A percentile compares a stretch with the other conserved stretches of the same genome.
Evolutionary conservation across 2,888 invertebrate species (phyloP).

Genomic region (Campaea margaritaria): DNA sequence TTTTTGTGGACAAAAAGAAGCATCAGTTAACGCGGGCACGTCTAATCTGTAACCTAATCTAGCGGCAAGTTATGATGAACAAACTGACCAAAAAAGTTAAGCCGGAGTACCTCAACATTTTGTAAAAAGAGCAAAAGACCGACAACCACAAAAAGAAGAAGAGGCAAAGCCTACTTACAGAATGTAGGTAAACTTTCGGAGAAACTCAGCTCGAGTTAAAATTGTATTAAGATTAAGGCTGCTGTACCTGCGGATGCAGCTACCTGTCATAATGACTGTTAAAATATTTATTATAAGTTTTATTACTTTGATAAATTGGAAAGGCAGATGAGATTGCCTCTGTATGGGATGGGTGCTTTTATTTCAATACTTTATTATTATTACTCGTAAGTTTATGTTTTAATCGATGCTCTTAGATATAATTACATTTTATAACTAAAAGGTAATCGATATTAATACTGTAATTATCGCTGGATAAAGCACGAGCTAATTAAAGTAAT

Average conservation of each 20-base stretch:
- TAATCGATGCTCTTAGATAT: too few species aligned
- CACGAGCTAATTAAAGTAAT: too few species aligned
- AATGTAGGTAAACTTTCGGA: conserved; percentile 57
- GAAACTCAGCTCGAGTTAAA: conserved; percentile 42
- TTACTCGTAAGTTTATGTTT: too few species aligned
- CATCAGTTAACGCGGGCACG: conserved; percentile 47
- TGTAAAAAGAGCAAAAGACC: conserved; percentile 45
- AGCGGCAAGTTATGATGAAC: conserved; percentile 59
- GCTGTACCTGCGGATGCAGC: neutral
- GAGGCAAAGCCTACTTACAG: conserved; percentile 59
- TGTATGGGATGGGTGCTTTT: neutral
- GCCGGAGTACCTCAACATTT: conserved; percentile 43
- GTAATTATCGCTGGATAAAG: too few species aligned
- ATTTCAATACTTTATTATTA: too few species aligned
- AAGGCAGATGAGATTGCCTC: neutral
- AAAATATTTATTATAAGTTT: conserved; percentile 2
- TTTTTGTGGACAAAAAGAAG: conserved; percentile 31
- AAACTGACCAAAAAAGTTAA: conserved; percentile 50
- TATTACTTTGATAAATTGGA: conserved; percentile 1
- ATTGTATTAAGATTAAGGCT: conserved; percentile 20
- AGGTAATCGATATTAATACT: too few species aligned
- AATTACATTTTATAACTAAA: too few species aligned
- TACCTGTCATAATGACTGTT: neutral
- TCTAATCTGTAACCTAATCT: conserved; percentile 57
- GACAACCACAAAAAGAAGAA: conserved; percentile 51